Base-by-base conservation (phyloP, 2,113 vertebrate species). In the Hippocampus mohnikei region DNA sequence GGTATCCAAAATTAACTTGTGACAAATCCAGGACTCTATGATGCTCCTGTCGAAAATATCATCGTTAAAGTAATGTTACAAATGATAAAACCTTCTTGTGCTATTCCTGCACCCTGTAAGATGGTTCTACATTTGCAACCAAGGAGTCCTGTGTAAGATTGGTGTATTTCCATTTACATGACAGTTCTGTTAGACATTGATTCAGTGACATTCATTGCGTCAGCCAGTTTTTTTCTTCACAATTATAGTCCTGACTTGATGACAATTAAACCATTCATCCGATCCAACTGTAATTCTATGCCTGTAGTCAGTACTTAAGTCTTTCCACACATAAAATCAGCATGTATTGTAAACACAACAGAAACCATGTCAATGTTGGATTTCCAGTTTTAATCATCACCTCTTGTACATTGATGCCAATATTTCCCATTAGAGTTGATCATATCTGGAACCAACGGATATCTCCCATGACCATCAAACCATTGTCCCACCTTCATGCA, bases 341-440 rank as follows among this genome's bases (percentile, higher is more conserved):
- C n/a, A n/a, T n/a, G n/a, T n/a, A n/a, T n/a, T n/a, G n/a, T n/a
- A n/a, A n/a, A 80, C 65, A 85, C 63, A 69, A 85, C 75, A 84
- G 63, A 13, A 37, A 74, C 69, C 40, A 76, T 40, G 53, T 18
- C 53, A 74, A 25, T 13, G 67, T 87, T 71, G 76, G 67, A 88
- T 82, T 84, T 84, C 90, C 90, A 90, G 88, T 92, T 93, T 85
- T 87, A 93, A 93, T 92, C 84, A 91, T 92, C 88, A 92, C 83
- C 88, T 90, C 72, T 92, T 89, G 90, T 92, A 92, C 91, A 92
- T 91, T 93, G 87, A 87, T 90, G 92, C 91, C 90, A 85, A 91
- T 85, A 91, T 90, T 89, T 90, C 88, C 89, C 89, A 87, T 86
- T 88, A 92, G 90, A 88, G 86, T 81, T 89, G 85, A 87, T 90